phyloP scores from a whole-genome alignment of 92 coral and sea anemone genomes.

The Porites rus region DNA sequence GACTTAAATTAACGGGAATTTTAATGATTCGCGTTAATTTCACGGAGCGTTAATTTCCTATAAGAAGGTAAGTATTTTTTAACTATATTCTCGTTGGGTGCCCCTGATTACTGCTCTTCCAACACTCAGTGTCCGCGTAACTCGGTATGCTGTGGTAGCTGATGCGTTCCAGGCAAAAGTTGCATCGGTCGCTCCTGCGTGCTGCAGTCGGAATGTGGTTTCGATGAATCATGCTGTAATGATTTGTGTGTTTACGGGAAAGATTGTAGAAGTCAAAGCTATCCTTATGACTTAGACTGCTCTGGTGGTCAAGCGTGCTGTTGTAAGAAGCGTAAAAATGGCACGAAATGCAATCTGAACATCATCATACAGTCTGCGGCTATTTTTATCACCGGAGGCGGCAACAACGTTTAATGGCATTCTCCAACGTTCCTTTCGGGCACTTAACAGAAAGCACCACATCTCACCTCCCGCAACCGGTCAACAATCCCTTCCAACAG shows the following conservation, averaged over 20 bases:
- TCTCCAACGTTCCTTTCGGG: neutral
- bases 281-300: neutral
- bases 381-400: neutral
- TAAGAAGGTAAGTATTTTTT: too few relatives aligned
- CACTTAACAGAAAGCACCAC: neutral
- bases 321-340: neutral
- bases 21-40: too few relatives aligned
- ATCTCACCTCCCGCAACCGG: neutral
- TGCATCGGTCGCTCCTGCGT: neutral
- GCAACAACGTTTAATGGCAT: neutral
- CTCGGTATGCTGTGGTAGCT: neutral
- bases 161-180: neutral
- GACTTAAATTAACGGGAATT: too few relatives aligned
- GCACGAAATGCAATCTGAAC: neutral
- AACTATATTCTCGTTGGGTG: too few relatives aligned
- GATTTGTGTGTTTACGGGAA: neutral
- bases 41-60: too few relatives aligned
- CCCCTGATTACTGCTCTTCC: neutral
- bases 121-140: neutral
- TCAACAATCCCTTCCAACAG: neutral
- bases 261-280: neutral
- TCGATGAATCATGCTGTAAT: neutral
- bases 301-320: neutral
- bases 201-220: neutral
- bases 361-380: neutral